Evolutionary conservation across 2,888 invertebrate species (phyloP), one percentile per base, ranked within the genome.

Genomic region (Pollenia labialis): DNA sequence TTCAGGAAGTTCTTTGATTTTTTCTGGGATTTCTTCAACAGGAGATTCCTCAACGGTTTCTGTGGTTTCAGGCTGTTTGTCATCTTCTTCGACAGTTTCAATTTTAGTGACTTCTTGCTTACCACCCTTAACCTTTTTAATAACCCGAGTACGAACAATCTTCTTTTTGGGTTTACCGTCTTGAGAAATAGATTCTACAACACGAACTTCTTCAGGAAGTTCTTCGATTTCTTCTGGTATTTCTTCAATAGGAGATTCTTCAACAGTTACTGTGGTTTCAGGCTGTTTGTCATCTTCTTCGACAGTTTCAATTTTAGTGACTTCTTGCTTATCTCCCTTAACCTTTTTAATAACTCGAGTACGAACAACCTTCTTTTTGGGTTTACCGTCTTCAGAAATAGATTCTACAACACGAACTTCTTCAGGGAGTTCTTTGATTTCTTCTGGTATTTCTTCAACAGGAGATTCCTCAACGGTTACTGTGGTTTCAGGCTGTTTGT

Each of bases 271-370:
- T 1, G 91, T 92, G 4, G 92, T 93, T 85, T 92, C 89, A 14
- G 94, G 93, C 87, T 91, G 89, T 82, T 93, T 90, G 12, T 91
- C 93, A 87, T 93, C 93, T 89, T 93, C 92, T 88, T 91, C 91
- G 32, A 93, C 90, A 4, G 93, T 93, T 32, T 92, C 89, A 66
- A 93, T 92, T 90, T 93, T 91, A 0, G 93, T 93, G n/a, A 92
- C 89, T 88, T 94, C 92, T 64, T 92, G 89, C 89, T 92, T 92
- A 58, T 88, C 87, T 72, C 92, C 94, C 88, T 89, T 92, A 3
- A 90, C 90, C 90, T 92, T 93, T 82, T 90, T 92, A 74, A 92
- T 91, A 9, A 90, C 90, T 23, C 92, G 90, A 62, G 91, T 92
- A 66, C 91, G 92, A 32, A 90, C 89, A 4, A 90, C 89, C 88